Conservation (phyloP, 2,113 vertebrate genomes). For the Lethenteron reissneri region DNA sequence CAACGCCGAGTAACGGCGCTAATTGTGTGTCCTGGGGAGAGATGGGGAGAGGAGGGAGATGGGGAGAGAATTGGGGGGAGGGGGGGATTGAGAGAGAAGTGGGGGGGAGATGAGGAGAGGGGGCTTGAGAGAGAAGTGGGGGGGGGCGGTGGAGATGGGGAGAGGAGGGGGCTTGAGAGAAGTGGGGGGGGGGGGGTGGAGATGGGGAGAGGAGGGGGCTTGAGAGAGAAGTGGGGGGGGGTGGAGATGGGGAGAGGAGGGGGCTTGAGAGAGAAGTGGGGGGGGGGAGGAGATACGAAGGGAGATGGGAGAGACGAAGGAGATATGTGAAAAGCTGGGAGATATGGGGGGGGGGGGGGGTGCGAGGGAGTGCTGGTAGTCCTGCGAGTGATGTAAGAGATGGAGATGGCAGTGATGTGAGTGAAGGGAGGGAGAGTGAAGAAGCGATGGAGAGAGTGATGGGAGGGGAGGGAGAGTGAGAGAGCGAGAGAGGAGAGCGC, state of each 20-base stretch:
- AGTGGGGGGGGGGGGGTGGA: not conserved
- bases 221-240: slow-evolving; percentile 5
- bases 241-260: not conserved
- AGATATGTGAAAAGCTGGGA: not conserved
- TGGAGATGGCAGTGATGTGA: not conserved
- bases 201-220: slow-evolving; percentile 3
- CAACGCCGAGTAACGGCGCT: too few relatives aligned
- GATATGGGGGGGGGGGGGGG: not conserved
- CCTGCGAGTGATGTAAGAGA: too few relatives aligned
- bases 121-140: not conserved
- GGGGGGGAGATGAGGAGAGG: not conserved
- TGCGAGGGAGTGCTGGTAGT: too few relatives aligned
- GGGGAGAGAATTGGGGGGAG: not conserved
- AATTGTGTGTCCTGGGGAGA: not conserved
- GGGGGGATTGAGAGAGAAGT: not conserved
- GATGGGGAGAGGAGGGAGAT: slow-evolving; percentile 7
- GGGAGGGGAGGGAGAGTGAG: not conserved
- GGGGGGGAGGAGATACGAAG: not conserved
- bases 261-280: not conserved
- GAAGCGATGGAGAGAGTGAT: not conserved
- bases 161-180: not conserved
- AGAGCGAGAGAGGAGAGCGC: not conserved
- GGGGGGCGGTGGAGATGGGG: too few relatives aligned
- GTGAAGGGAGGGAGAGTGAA: not conserved
- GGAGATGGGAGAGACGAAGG: not conserved